Evolutionary conservation across 2,113 vertebrate genomes (phyloP), one percentile per base, ranked within the genome.

Genomic region (Lucifuga dentata): DNA sequence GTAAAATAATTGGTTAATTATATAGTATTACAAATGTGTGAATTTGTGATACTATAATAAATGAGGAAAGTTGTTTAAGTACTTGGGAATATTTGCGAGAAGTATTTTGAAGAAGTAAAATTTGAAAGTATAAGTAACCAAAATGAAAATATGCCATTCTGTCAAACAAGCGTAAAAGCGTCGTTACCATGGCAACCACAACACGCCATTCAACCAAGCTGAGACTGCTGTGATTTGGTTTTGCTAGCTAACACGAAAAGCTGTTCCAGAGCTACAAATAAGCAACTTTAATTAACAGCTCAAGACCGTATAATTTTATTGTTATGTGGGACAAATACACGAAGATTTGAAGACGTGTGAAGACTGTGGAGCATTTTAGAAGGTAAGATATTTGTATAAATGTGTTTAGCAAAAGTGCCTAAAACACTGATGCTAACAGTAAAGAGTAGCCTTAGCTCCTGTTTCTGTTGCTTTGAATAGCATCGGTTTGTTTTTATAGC

Each of bases 121-220:
- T 29, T 7, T 29, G 26, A 3, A 5, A 29, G 7, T 5, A 3
- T 29, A 29, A 3, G 7, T 29, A 29, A 32, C 0, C 3, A 16
- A 20, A 39, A 23, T 13, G 4, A 45, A 52, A 13, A 17, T 11
- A n/a, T 35, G 20, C 32, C 1, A 19, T 7, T 29, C 6, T 2
- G 10, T 38, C 8, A 0, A 8, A 2, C 5, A 3, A 12, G 33
- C 38, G 8, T 2, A 20, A 39, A 10, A 3, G 5, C 46, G 57
- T 46, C 35, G 86, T 87, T 79, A 33, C 59, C 44, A 70, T 72
- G 68, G 68, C 36, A 76, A 90, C 79, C 35, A 64, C 49, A 75
- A 75, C 78, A 77, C 26, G 6, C n/a, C 5, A 8, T 1, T 46
- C 5, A 41, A 11, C 24, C n/a, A 8, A 26, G 1, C 36, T 45